A percentile compares a stretch with the other conserved stretches of the same genome.
Evolutionary conservation across 2,113 vertebrate genomes (phyloP).

Genomic region (Seriola rivoliana): DNA sequence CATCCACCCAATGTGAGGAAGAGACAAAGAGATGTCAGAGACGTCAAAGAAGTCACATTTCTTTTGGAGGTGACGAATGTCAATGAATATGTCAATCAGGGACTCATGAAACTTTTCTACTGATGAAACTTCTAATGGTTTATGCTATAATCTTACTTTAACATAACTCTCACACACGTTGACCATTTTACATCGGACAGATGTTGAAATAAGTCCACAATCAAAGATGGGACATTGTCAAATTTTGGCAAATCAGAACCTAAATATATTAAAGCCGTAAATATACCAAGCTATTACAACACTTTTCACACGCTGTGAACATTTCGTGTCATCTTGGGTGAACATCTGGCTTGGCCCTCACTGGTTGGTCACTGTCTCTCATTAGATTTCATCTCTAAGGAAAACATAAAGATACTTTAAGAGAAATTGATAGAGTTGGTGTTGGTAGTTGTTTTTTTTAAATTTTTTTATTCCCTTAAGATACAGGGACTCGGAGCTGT

Average conservation of each 20-base stretch:
- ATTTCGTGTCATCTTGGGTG: constrained; percentile 16
- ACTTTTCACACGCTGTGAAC: background rate
- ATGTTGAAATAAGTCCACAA: background rate
- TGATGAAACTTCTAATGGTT: background rate
- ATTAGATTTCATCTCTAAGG: constrained; percentile 30
- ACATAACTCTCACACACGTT: background rate
- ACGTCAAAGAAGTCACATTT: constrained; percentile 8
- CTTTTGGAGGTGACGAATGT: constrained; percentile 16
- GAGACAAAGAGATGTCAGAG: constrained; percentile 11
- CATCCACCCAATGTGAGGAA: constrained; percentile 12
- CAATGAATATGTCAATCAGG: background rate
- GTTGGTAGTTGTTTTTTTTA: constrained; percentile 10
- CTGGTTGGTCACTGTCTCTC: constrained; percentile 24
- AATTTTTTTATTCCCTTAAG: constrained; percentile 32
- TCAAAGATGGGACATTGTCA: background rate
- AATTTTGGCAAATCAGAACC: background rate
- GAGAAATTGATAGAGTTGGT: constrained; percentile 9
- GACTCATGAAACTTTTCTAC: background rate
- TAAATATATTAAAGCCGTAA: background rate
- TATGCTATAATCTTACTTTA: background rate
- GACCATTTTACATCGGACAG: background rate
- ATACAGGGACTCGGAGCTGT: constrained; percentile 19
- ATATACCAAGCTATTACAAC: background rate
- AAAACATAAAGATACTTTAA: constrained; percentile 30
- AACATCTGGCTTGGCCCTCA: background rate